Percentiles rank a stretch among this genome's conserved stretches.
These are phyloP conservation scores for Nannospalax galili DNA, from an alignment of 2,113 vertebrate genomes.

Conservation along the genomic window DNA sequence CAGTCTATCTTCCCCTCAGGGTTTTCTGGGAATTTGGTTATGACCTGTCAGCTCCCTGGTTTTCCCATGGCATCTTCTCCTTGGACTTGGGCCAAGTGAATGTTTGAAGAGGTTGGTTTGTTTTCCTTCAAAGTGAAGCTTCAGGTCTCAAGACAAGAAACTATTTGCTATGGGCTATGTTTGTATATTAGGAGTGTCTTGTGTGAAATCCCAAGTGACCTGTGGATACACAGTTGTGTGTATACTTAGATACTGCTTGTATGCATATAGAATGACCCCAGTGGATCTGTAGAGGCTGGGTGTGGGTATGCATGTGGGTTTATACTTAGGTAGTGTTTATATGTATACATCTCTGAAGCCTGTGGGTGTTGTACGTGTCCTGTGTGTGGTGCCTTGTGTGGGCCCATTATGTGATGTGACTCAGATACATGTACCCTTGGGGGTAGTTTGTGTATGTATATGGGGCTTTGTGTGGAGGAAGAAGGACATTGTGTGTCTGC, in stretches of 20 bases:
- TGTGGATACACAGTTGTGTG: neutral
- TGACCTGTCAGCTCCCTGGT: neutral
- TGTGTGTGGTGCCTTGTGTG: neutral
- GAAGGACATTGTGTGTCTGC: neutral
- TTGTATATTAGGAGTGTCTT: neutral
- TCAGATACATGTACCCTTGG: neutral
- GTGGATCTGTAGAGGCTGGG: neutral
- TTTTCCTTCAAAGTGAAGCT: slow-evolving; percentile 27
- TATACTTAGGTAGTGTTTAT: neutral
- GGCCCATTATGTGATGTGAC: neutral
- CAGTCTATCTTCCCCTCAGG: neutral
- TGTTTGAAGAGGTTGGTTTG: neutral
- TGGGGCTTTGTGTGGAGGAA: neutral
- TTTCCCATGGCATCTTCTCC: slow-evolving; percentile 16
- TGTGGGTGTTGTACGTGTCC: neutral
- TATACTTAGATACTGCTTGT: slow-evolving; percentile 7
- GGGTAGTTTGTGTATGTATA: neutral
- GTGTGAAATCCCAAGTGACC: neutral
- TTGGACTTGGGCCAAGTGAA: neutral
- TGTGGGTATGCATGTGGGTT: neutral
- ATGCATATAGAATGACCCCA: neutral
- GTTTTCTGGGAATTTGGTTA: slow-evolving; percentile 20
- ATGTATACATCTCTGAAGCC: neutral
- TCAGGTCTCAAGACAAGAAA: slow-evolving; percentile 6
- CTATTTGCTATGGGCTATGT: neutral